Evolutionary conservation across 1,140 invertebrate species (phyloP).

Genomic region (Apocrypta bakeri): DNA sequence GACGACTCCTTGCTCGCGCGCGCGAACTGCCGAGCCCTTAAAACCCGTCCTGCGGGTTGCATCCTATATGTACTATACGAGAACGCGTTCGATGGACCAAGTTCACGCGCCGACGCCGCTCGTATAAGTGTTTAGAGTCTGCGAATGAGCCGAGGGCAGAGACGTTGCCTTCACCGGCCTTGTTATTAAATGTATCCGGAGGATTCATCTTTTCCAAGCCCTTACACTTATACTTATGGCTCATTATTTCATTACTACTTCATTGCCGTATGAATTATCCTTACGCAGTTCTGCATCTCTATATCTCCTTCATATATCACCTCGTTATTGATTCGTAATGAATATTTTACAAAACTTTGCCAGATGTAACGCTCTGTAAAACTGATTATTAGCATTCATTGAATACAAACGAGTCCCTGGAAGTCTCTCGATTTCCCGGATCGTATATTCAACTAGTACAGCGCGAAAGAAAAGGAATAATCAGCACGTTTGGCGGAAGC

Average conservation of each 20-base stretch:
- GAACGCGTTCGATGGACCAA: neutral
- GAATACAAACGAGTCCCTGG: neutral
- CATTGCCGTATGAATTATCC: neutral
- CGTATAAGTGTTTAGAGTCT: slow-evolving; percentile 16
- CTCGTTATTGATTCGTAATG: neutral
- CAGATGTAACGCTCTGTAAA: no score
- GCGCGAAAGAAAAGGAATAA: neutral
- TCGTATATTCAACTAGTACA: neutral
- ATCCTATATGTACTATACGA: neutral
- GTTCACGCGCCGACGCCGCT: neutral
- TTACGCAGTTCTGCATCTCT: neutral
- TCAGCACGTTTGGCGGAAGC: neutral
- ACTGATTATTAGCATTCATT: no score
- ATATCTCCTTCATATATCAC: neutral
- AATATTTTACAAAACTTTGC: neutral
- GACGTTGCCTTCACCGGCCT: neutral
- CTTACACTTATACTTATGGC: neutral
- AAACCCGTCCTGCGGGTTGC: slow-evolving; percentile 40
- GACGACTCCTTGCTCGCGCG: slow-evolving; percentile 40
- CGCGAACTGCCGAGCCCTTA: slow-evolving; percentile 17
- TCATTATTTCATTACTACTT: neutral
- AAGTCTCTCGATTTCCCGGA: neutral
- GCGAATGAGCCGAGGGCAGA: neutral
- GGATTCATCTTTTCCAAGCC: neutral
- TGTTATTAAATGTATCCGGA: neutral